These are phyloP conservation scores for Haliclona indistincta DNA, from an alignment of 37 sponge, comb jelly and placozoan species.

Conservation along the genomic window DNA sequence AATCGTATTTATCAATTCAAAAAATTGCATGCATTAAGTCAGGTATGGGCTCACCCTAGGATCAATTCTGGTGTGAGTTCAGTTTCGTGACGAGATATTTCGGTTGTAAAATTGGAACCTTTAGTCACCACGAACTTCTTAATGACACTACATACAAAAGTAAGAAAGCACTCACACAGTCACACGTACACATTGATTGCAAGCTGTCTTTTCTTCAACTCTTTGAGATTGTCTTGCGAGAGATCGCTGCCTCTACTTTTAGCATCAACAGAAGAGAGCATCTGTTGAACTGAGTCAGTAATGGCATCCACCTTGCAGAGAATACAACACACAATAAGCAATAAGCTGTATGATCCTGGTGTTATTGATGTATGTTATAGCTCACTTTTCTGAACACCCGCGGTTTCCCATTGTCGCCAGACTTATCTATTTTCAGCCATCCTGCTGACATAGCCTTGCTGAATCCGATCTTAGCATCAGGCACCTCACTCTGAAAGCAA, in stretches of 20 bases:
- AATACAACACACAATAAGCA: not conserved
- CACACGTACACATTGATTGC: conserved; percentile 62
- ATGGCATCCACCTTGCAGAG: conserved; percentile 60
- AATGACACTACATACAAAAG: conserved; percentile 47
- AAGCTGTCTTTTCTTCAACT: conserved; percentile 91
- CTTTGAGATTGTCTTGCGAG: conserved; percentile 67
- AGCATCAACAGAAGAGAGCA: conserved; percentile 18
- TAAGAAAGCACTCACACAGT: not conserved
- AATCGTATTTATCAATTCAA: too few species aligned
- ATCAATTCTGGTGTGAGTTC: conserved; percentile 96
- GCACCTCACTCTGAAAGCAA: conserved; percentile 59
- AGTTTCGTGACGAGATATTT: conserved; percentile 69
- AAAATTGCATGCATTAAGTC: too few species aligned
- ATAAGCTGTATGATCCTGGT: too few species aligned
- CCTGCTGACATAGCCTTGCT: conserved; percentile 98
- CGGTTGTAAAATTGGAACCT: conserved; percentile 70
- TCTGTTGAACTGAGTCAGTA: conserved; percentile 62
- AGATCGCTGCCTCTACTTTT: not conserved
- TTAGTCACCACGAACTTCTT: conserved; percentile 77
- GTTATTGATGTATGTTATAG: too few species aligned
- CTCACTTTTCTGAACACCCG: conserved; percentile 80
- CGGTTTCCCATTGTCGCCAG: conserved; percentile 19
- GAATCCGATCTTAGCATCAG: conserved; percentile 96
- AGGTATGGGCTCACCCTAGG: conserved; percentile 33
- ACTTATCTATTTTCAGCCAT: conserved; percentile 82